Evolutionary conservation across 1,140 invertebrate genomes (phyloP), one percentile per base, ranked within the genome.

Genomic region (Melipona quadrifasciata): DNA sequence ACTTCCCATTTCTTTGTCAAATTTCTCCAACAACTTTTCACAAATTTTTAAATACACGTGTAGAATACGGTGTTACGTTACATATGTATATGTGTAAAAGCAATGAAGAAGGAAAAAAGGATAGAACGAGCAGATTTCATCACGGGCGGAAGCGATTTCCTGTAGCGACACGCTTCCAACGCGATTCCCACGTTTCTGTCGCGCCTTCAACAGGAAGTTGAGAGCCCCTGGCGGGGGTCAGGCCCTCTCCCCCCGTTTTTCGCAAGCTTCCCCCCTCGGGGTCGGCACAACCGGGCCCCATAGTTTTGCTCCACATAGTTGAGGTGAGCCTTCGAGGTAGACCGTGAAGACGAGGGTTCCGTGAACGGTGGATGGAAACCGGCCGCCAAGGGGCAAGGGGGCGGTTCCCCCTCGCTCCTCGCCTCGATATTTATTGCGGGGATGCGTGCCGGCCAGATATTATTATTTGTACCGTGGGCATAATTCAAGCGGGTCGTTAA

Each of bases 401-500:
- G 78, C 73, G 72, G 85, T 80, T 57, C 86, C 84, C 86, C 67
- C 53, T 61, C 58, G 55, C 71, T 61, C 72, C 11, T 16, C 5
- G 74, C 65, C 85, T 79, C 90, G 92, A 90, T 94, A 94, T 94
- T 94, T 94, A 94, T 94, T 93, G 92, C 92, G 85, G 92, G 92
- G 91, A 91, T 93, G 91, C 91, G 91, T 94, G 91, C 92, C 89
- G 82, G 89, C 84, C 90, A 93, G 92, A 93, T 93, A 93, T 94
- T 94, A 92, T 91, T 92, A 93, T 94, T 94, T 93, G 92, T 92
- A 93, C 92, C 92, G 91, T 91, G 92, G 92, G 92, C 91, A 94
- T 94, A 94, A 94, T 93, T 94, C 93, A 94, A 92, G 87, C 88
- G 90, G 93, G 91, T 94, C 93, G 93, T 93, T 93, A 91, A 93